Percentiles rank a stretch among this genome's conserved stretches.
Conservation (phyloP, 2,797 vertebrate species). For the Tachyglossus aculeatus region DNA sequence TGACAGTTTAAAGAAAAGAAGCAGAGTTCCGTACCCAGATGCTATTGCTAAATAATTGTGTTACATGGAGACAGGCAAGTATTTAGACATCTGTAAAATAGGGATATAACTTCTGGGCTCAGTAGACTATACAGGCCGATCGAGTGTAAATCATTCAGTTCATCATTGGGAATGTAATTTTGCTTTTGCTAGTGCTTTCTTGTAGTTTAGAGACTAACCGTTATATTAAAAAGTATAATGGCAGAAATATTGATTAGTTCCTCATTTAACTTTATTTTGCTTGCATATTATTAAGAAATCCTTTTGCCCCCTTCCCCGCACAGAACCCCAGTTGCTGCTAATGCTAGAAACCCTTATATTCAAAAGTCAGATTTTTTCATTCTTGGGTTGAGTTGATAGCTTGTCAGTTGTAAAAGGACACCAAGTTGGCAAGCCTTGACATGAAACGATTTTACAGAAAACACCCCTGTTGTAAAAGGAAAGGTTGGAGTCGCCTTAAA, state of each 20-base stretch:
- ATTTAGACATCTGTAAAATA: not conserved
- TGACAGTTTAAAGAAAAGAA: not conserved
- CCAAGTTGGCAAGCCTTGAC: not conserved
- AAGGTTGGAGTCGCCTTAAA: conserved; percentile 21
- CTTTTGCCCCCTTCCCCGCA: not conserved
- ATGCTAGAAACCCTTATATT: not conserved
- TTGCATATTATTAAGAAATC: not conserved
- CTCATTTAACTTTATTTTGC: not conserved
- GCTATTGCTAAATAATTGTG: not conserved
- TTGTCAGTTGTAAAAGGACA: not conserved
- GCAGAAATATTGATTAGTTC: not conserved
- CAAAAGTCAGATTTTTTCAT: not conserved
- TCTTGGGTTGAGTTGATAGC: not conserved
- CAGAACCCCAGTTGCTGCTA: not conserved
- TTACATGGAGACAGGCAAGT: not conserved
- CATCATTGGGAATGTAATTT: not conserved
- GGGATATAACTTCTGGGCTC: not conserved
- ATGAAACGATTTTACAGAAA: not conserved
- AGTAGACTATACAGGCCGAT: not conserved
- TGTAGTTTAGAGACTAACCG: not conserved
- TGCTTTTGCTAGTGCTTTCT: not conserved
- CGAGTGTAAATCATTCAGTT: not conserved
- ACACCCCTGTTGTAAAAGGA: not conserved
- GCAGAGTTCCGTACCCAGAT: not conserved
- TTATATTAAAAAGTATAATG: not conserved